Evolutionary conservation across 1,140 invertebrate species (phyloP).

Genomic region (Heterodera carotae): DNA sequence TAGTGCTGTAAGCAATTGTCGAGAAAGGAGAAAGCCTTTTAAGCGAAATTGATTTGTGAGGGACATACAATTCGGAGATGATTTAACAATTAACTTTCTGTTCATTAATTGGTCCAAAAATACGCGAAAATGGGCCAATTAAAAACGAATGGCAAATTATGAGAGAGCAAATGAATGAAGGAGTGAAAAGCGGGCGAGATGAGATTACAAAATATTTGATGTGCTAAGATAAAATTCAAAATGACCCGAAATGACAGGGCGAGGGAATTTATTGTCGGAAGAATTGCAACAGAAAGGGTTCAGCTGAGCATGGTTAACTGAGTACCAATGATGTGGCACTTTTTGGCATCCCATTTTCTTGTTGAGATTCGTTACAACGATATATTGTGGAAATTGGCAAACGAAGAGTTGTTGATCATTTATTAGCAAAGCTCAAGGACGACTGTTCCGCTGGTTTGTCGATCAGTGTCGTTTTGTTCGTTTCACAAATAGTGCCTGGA

Average conservation of each 20-base stretch:
- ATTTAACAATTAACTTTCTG: no score
- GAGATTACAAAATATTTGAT: neutral
- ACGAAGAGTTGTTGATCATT: neutral
- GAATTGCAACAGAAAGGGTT: neutral
- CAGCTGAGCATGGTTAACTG: neutral
- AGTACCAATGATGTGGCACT: neutral
- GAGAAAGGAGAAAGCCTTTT: neutral
- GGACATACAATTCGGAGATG: no score
- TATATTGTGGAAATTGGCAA: neutral
- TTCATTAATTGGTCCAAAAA: no score
- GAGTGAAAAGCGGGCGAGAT: neutral
- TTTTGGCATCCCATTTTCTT: neutral
- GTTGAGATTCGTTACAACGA: neutral
- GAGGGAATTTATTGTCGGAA: neutral
- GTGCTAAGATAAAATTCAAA: neutral
- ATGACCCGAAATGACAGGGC: neutral
- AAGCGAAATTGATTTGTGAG: no score
- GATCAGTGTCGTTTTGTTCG: neutral
- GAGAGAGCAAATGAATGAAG: no score
- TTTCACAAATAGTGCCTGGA: slow-evolving; percentile 12
- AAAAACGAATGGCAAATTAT: no score
- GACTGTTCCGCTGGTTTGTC: no score
- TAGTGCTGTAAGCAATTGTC: neutral
- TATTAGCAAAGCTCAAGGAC: no score
- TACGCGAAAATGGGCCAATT: no score